Percentiles rank a stretch among this genome's conserved stretches.
These are phyloP conservation scores for Zoanthus sansibaricus DNA, from an alignment of 92 coral and sea anemone genomes.

Conservation along the genomic window DNA sequence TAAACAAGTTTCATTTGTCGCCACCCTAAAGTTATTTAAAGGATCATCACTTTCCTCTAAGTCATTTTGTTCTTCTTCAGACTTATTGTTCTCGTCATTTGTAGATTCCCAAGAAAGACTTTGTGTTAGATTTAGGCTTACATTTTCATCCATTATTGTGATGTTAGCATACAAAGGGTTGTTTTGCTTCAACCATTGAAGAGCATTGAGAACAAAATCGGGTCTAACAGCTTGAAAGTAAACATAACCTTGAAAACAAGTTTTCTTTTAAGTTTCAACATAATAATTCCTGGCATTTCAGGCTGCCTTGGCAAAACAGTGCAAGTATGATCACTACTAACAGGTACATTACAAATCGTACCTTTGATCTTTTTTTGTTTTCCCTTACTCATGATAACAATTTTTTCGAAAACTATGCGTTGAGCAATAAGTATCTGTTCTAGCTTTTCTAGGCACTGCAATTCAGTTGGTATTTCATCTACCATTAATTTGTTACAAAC, in stretches of 20 bases:
- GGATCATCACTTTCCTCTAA: slow-evolving; percentile 58
- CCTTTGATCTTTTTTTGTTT: slow-evolving; percentile 65
- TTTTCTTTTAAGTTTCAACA: slow-evolving; percentile 51
- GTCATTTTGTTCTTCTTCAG: neutral
- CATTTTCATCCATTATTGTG: slow-evolving; percentile 2
- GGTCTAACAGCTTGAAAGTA: slow-evolving; percentile 68
- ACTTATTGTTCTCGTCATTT: neutral
- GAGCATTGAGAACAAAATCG: slow-evolving; percentile 34
- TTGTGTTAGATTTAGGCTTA: neutral
- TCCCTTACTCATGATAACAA: slow-evolving; percentile 3
- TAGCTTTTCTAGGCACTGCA: slow-evolving; percentile 42
- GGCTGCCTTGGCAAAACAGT: slow-evolving; percentile 59
- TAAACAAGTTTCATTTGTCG: slow-evolving; percentile 64
- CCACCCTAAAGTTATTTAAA: slow-evolving; percentile 61
- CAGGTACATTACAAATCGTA: slow-evolving; percentile 69
- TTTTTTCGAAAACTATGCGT: slow-evolving; percentile 31
- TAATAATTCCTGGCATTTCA: slow-evolving; percentile 55
- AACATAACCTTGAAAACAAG: slow-evolving; percentile 61
- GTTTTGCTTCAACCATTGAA: slow-evolving; percentile 33
- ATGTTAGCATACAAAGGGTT: slow-evolving; percentile 14
- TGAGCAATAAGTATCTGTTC: slow-evolving; percentile 57
- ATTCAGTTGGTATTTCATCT: slow-evolving; percentile 51
- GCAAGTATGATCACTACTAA: slow-evolving; percentile 64
- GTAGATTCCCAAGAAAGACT: slow-evolving; percentile 1
- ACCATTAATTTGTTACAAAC: slow-evolving; percentile 53